Evolutionary conservation across 2,888 invertebrate species (phyloP).

Genomic region (Bibio marci): DNA sequence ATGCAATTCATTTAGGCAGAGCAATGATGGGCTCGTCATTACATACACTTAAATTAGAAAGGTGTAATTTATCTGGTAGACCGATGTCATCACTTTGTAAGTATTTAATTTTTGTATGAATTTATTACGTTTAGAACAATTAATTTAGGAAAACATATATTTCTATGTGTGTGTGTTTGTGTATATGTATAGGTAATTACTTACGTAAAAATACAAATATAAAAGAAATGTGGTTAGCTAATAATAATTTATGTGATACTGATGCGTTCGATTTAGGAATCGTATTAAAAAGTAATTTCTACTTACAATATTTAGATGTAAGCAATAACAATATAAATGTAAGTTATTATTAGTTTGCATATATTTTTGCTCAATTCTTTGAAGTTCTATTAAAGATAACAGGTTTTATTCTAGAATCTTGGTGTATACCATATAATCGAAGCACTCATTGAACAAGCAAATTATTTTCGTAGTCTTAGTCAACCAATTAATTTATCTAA

Average conservation of each 20-base stretch:
- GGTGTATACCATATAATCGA: slow-evolving; percentile 57
- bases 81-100: slow-evolving; percentile 58
- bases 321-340: slow-evolving; percentile 49
- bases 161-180: slow-evolving; percentile 2
- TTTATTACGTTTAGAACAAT: background rate
- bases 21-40: slow-evolving; percentile 55
- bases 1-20: slow-evolving; percentile 49
- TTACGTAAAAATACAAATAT: slow-evolving; percentile 59
- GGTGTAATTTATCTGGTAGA: slow-evolving; percentile 54
- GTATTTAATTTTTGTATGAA: slow-evolving; percentile 11
- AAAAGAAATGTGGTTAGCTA: slow-evolving; percentile 65
- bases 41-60: slow-evolving; percentile 59
- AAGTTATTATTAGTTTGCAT: slow-evolving; percentile 5
- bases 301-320: slow-evolving; percentile 64
- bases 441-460: slow-evolving; percentile 51
- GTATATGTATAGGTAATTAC: slow-evolving; percentile 44
- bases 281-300: slow-evolving; percentile 53
- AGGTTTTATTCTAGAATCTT: slow-evolving; percentile 34
- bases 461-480: too few species aligned
- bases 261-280: slow-evolving; percentile 67
- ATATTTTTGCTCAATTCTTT: too few species aligned
- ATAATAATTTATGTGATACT: slow-evolving; percentile 53
- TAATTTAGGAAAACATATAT: background rate
- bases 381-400: slow-evolving; percentile 16
- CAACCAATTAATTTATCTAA: too few species aligned